phyloP scores from a whole-genome alignment of 2,113 vertebrate species.

The Tapirus terrestris region DNA sequence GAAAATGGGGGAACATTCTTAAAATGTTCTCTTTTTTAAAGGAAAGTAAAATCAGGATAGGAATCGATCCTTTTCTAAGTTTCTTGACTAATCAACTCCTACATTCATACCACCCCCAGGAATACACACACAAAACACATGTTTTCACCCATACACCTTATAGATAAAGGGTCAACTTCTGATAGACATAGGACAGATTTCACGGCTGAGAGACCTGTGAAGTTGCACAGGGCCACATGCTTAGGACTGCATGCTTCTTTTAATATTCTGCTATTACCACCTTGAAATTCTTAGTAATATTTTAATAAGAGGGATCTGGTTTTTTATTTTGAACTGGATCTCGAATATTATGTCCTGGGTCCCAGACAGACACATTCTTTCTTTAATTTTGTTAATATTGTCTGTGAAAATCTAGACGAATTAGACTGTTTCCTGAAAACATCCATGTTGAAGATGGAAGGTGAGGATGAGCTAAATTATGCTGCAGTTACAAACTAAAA shows the following conservation, averaged over 20 bases:
- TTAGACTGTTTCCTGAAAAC: neutral
- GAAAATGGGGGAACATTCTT: neutral
- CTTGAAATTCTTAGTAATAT: neutral
- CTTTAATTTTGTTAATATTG: neutral
- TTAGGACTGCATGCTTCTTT: neutral
- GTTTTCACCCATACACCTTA: neutral
- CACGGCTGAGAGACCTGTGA: fast-evolving
- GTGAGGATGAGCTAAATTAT: neutral
- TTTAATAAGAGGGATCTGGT: neutral
- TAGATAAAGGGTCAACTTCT: neutral
- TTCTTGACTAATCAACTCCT: neutral
- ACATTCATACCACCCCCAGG: fast-evolving
- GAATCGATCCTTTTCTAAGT: neutral
- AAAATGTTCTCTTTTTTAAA: neutral
- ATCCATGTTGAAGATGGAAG: neutral
- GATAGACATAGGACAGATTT: neutral
- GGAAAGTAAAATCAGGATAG: neutral
- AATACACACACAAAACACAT: neutral
- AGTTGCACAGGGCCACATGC: neutral
- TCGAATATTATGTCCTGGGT: neutral
- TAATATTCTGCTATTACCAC: neutral
- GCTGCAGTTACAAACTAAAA: neutral
- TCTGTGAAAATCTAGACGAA: neutral
- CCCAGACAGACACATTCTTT: neutral
- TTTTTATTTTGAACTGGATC: neutral